Evolutionary conservation across 92 coral and sea anemone genomes (phyloP).

Genomic region (Scolanthus callimorphus): DNA sequence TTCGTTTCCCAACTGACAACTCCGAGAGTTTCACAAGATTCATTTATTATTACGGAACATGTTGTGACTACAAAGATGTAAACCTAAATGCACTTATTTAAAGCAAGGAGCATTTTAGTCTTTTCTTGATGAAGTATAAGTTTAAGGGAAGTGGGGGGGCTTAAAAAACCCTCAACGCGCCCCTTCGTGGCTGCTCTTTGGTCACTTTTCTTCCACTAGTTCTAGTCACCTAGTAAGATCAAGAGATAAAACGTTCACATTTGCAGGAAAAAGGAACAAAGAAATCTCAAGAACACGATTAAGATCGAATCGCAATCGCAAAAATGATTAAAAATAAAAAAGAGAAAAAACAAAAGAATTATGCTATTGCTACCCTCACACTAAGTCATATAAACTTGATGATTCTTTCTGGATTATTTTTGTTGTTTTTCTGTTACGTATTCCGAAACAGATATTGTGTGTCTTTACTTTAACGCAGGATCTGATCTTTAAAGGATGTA

Average conservation of each 20-base stretch:
- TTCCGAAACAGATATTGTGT: too few relatives aligned
- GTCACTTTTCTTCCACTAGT: not conserved
- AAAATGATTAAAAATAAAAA: not conserved
- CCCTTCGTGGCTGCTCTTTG: not conserved
- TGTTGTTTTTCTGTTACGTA: too few relatives aligned
- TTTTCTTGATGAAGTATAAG: constrained; percentile 1
- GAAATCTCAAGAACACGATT: constrained; percentile 2
- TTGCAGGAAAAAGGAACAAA: not conserved
- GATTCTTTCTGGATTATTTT: too few relatives aligned
- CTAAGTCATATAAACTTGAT: too few relatives aligned
- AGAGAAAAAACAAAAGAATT: too few relatives aligned
- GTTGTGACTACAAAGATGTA: not conserved
- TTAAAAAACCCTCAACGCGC: not conserved
- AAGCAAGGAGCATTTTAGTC: not conserved
- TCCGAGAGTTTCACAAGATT: too few relatives aligned
- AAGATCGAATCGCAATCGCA: constrained; percentile 2
- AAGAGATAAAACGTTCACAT: not conserved
- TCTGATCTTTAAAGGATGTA: too few relatives aligned
- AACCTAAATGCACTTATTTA: constrained; percentile 3
- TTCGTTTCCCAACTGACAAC: too few relatives aligned
- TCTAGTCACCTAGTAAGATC: not conserved
- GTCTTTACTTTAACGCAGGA: too few relatives aligned
- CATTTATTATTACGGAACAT: not conserved
- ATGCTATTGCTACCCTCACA: too few relatives aligned
- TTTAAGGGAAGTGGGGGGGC: not conserved